Evolutionary conservation across 2,113 vertebrate species (phyloP).

Genomic region (Pygoscelis antarcticus): DNA sequence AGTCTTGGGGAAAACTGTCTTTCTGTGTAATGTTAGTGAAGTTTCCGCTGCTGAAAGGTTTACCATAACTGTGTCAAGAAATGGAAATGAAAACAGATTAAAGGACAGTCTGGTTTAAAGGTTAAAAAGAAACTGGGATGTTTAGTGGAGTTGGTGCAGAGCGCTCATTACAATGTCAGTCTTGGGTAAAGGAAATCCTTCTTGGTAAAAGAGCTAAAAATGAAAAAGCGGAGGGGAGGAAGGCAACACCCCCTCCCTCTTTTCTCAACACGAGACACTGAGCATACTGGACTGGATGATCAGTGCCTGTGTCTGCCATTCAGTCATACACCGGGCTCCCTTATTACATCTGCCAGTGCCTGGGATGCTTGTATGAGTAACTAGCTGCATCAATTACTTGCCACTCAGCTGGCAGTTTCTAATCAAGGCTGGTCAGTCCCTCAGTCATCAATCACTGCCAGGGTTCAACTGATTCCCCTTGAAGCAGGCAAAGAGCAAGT

Average conservation of each 20-base stretch:
- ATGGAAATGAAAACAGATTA: neutral
- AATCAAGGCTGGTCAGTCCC: neutral
- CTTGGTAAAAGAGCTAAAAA: neutral
- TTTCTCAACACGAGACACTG: neutral
- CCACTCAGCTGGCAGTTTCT: neutral
- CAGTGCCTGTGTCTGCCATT: neutral
- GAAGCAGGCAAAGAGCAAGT: neutral
- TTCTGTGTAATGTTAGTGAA: neutral
- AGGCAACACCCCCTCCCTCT: neutral
- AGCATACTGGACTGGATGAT: neutral
- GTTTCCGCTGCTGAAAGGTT: neutral
- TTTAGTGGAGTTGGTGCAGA: neutral
- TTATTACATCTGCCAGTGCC: neutral
- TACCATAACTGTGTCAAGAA: neutral
- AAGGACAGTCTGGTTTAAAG: constrained; percentile 22
- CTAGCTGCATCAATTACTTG: neutral
- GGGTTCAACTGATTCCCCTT: neutral
- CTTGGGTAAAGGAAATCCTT: neutral
- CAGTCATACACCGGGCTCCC: neutral
- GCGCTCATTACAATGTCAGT: neutral
- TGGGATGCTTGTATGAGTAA: neutral
- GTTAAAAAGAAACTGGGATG: neutral
- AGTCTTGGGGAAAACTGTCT: neutral
- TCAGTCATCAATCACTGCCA: neutral
- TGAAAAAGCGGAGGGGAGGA: neutral